Conservation (phyloP, 2,797 vertebrate species). For the Siniperca undulata region DNA sequence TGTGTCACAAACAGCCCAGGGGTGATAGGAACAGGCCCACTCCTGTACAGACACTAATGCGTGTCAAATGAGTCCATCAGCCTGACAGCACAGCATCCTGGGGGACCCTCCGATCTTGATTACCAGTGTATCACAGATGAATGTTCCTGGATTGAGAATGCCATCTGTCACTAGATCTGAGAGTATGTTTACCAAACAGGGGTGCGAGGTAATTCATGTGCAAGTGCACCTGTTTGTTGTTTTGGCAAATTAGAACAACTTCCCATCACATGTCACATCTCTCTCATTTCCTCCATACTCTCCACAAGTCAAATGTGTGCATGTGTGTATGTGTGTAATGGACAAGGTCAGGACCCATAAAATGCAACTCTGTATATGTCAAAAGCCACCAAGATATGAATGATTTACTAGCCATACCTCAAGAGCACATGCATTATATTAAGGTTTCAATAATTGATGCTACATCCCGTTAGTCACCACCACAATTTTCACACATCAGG, state of each 20-base stretch:
- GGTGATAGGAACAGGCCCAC: slow-evolving; percentile 60
- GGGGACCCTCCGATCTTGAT: slow-evolving; percentile 65
- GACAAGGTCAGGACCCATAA: neutral
- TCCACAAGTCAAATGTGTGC: slow-evolving; percentile 11
- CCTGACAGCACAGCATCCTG: slow-evolving; percentile 71
- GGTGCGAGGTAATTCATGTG: slow-evolving; percentile 53
- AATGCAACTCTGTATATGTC: slow-evolving; percentile 31
- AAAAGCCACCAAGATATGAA: slow-evolving; percentile 61
- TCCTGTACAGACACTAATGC: slow-evolving; percentile 66
- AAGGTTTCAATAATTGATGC: slow-evolving; percentile 69
- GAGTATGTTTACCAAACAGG: slow-evolving; percentile 60
- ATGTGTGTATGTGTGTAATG: neutral
- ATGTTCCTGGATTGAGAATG: slow-evolving; percentile 67
- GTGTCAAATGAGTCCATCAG: slow-evolving; percentile 81
- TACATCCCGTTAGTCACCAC: slow-evolving; percentile 33
- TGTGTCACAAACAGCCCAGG: slow-evolving; percentile 68
- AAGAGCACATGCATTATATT: slow-evolving; percentile 41
- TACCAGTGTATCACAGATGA: slow-evolving; percentile 64
- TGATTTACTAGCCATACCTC: slow-evolving; percentile 61
- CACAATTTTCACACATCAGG: slow-evolving; percentile 57
- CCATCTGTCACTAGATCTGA: slow-evolving; percentile 77
- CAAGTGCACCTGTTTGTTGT: slow-evolving; percentile 71
- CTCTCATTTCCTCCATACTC: slow-evolving; percentile 43
- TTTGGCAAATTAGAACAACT: slow-evolving; percentile 58
- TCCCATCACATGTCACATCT: slow-evolving; percentile 39